A percentile compares a stretch with the other conserved stretches of the same genome.
Evolutionary conservation across 2,113 vertebrate species (phyloP).

Genomic region (Struthidea cinerea): DNA sequence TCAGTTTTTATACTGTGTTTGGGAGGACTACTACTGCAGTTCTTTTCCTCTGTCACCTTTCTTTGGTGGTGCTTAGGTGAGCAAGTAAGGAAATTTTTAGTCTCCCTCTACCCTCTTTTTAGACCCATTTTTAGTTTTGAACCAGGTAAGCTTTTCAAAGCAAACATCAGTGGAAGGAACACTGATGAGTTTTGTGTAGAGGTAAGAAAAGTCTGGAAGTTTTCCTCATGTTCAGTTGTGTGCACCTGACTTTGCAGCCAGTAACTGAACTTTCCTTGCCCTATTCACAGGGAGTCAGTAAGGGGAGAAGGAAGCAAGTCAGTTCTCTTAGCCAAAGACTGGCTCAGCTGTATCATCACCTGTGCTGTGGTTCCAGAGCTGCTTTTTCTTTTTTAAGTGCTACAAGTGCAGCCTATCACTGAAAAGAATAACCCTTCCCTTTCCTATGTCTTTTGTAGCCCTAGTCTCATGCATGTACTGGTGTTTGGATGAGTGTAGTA

Average conservation of each 20-base stretch:
- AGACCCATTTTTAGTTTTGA: neutral
- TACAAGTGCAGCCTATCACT: neutral
- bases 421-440: neutral
- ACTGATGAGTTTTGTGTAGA: neutral
- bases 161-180: neutral
- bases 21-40: neutral
- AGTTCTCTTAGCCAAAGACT: neutral
- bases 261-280: neutral
- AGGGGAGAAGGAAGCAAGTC: neutral
- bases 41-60: neutral
- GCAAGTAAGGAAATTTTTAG: neutral
- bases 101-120: fast-evolving
- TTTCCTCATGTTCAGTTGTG: neutral
- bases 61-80: neutral
- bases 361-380: neutral
- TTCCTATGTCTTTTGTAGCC: neutral
- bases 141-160: neutral
- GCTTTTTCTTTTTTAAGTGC: neutral
- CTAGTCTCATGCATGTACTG: fast-evolving
- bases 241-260: neutral
- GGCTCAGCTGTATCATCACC: neutral
- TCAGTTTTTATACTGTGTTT: neutral
- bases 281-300: neutral
- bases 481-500: neutral
- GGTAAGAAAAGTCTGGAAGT: neutral